Base-by-base conservation (phyloP, 2,888 invertebrate genomes). In the Drosophila putrida region DNA sequence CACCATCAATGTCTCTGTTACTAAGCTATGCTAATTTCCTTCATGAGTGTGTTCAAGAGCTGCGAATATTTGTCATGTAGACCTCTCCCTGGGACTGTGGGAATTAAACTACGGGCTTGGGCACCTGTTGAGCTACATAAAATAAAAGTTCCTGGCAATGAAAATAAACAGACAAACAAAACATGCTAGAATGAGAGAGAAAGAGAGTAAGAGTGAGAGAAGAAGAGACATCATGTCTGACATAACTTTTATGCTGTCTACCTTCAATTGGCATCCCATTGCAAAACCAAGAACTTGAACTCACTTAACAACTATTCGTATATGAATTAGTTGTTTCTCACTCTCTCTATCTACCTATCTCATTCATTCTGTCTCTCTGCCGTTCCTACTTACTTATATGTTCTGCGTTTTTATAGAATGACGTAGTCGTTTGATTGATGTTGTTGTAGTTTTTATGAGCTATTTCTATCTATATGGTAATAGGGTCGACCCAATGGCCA, bases 201-300 rank as follows among this genome's bases (percentile, higher is more conserved):
- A 10, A 39, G 11, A 44, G 31, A 25, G 27, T 55, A 10, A 4
- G 13, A 35, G 39, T 11, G 35, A 27, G 20, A 8, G 15, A 13
- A 47, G 15, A 50, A 15, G 51, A 43, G 59, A 61, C 41, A 15
- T 46, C 13, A 47, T 47, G 47, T 66, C 72, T 80, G 82, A 67
- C 80, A 80, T 79, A 85, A 82, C 66, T 81, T 79, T 51, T 31
- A 6, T 31, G 38, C 59, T n/a, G 77, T 55, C 70, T 82, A 57
- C 83, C 82, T 70, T 53, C 62, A 80, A 74, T 74, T 75, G 70
- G 51, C 86, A 77, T 58, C 57, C 53, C 70, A 88, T 69, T 77
- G 88, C 86, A 80, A 86, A 86, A 78, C 88, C 83, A 87, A 88
- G 89, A 88, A 81, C 83, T 88, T 87, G 83, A 83, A 87, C 63